Base-by-base conservation (phyloP, 2,888 invertebrate genomes). In the Leptinotarsa tumamoca region DNA sequence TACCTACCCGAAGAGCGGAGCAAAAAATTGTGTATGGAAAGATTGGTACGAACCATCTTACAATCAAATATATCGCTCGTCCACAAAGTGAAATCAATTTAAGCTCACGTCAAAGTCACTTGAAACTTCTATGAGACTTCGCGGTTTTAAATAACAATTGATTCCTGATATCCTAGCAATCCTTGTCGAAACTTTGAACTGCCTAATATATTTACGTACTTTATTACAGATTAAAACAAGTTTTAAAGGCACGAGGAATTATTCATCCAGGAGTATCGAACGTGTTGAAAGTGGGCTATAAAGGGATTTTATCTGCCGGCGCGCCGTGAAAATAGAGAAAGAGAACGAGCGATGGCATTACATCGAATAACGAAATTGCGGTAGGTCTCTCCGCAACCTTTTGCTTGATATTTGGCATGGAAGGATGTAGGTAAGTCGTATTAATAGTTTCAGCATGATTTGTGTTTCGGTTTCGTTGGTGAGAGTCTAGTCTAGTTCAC, bases 311-410 rank as follows among this genome's bases (percentile, higher is more conserved):
- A 68, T 74, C 74, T 56, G 50, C 67, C 43, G 27, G 54, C 23
- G 54, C 67, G 67, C 67, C 33, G 74, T 17, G 71, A 15, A 67
- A 67, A 49, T 51, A 69, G 72, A 72, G 68, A 73, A 52, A 56
- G 56, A 56, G 52, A 50, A 51, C 49, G 63, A 58, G 17, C 58
- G 56, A 73, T 69, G 70, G 73, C 70, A 70, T 73, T 21, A 56
- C 67, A 58, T 52, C 13, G 33, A 17, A 52, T 67, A 52, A 51
- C 27, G 52, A 56, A 61, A 51, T 72, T 76, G 73, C 43, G 76
- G 73, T 76, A 76, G 76, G 76, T 76, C 66, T 69, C 68, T 72
- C 72, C 50, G 67, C 58, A 58, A 73, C 61, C 66, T 73, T 75
- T 70, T 63, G 67, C 71, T 72, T 75, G 75, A 72, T 72, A 75